phyloP scores from a whole-genome alignment of 2,888 invertebrate species.

The Tethea ocularis region DNA sequence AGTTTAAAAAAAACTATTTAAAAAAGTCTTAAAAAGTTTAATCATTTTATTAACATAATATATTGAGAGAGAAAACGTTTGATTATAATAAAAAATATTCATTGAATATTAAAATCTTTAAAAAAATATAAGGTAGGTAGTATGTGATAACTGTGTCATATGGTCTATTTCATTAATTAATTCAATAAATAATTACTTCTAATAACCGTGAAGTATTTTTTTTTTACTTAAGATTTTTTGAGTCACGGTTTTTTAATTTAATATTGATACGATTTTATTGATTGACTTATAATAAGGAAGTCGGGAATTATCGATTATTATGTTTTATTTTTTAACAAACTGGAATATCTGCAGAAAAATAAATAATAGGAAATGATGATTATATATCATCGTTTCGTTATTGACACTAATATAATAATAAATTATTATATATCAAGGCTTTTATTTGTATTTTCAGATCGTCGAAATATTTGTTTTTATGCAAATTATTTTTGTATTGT shows the following conservation, averaged over 20 bases:
- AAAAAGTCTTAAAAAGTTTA: too few species aligned
- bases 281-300: neutral
- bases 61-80: too few species aligned
- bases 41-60: too few species aligned
- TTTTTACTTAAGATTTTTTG: neutral
- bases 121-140: too few species aligned
- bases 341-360: neutral
- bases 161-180: too few species aligned
- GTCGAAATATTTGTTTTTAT: slow-evolving; percentile 19
- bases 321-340: neutral
- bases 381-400: too few species aligned
- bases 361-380: neutral
- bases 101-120: too few species aligned
- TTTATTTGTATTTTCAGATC: slow-evolving; percentile 7
- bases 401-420: too few species aligned
- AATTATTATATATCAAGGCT: neutral
- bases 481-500: slow-evolving; percentile 17
- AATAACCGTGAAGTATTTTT: too few species aligned
- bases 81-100: too few species aligned
- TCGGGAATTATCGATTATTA: neutral
- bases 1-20: neutral
- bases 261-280: neutral
- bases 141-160: too few species aligned
- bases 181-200: too few species aligned
- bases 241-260: neutral